Percentiles rank a stretch among this genome's conserved stretches.
Conservation (phyloP, 2,797 vertebrate species). For the Choloepus didactylus region DNA sequence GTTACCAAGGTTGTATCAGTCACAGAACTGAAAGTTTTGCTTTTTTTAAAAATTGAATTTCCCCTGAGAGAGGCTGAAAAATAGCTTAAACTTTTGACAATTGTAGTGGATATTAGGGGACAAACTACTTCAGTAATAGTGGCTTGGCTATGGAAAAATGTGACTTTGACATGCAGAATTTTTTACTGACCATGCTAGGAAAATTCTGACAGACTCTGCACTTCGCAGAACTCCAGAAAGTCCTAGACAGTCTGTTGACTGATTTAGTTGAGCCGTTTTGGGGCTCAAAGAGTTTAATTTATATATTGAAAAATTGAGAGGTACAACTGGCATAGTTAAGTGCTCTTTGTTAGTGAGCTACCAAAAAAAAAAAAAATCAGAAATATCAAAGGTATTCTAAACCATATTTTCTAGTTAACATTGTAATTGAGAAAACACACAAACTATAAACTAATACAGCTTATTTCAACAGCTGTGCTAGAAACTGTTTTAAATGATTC, state of each 20-base stretch:
- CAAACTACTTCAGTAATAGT: not conserved
- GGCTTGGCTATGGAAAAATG: not conserved
- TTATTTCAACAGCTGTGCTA: slow-evolving; percentile 1
- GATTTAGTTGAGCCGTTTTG: not conserved
- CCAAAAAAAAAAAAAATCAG: not conserved
- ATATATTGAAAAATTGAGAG: not conserved
- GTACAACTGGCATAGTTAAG: not conserved
- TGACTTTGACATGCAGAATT: not conserved
- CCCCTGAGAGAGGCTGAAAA: slow-evolving; percentile 33
- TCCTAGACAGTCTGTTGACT: not conserved
- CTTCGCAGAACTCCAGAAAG: not conserved
- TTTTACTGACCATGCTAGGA: not conserved
- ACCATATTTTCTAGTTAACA: slow-evolving; percentile 4
- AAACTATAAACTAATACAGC: not conserved
- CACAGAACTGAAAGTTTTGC: not conserved
- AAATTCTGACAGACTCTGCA: not conserved
- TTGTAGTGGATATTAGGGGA: not conserved
- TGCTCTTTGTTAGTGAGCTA: not conserved
- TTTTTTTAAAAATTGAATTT: not conserved
- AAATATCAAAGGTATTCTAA: slow-evolving; percentile 1
- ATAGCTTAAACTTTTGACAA: not conserved
- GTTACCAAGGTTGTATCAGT: not conserved
- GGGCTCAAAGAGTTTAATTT: not conserved
- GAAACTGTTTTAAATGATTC: not conserved
- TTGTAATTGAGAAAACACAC: not conserved